These are phyloP conservation scores for Andrena cerasifolii DNA, from an alignment of 1,140 invertebrate species.

Conservation along the genomic window DNA sequence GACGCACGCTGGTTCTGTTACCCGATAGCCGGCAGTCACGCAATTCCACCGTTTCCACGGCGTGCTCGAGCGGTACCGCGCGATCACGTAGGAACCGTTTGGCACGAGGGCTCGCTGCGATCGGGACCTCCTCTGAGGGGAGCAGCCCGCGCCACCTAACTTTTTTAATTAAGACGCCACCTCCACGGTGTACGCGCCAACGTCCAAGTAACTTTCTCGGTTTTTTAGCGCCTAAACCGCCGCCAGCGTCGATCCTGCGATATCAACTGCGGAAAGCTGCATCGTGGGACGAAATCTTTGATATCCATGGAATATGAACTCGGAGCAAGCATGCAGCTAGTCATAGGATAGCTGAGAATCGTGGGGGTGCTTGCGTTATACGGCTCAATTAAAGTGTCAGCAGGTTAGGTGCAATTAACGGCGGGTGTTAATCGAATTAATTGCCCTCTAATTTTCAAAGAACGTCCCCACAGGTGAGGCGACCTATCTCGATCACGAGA, in stretches of 20 bases:
- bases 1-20: slow-evolving; percentile 48
- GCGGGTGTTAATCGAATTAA: slow-evolving; percentile 22
- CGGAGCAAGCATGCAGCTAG: too few species aligned
- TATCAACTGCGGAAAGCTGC: not conserved
- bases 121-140: not conserved
- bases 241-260: not conserved
- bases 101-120: slow-evolving; percentile 15
- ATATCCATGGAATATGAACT: too few species aligned
- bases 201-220: not conserved
- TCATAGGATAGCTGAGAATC: not conserved
- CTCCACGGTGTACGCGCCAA: not conserved
- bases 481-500: slow-evolving; percentile 9
- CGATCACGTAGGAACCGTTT: slow-evolving; percentile 27
- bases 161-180: slow-evolving; percentile 42
- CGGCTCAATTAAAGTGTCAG: slow-evolving; percentile 11
- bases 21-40: slow-evolving; percentile 59
- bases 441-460: slow-evolving; percentile 26
- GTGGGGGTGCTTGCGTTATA: not conserved
- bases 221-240: not conserved
- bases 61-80: slow-evolving; percentile 5
- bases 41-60: slow-evolving; percentile 54
- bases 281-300: not conserved
- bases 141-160: slow-evolving; percentile 2
- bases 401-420: not conserved
- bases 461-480: not conserved